These are phyloP conservation scores for Chymomyza caudatula DNA, from an alignment of 2,888 invertebrate genomes.

Conservation along the genomic window DNA sequence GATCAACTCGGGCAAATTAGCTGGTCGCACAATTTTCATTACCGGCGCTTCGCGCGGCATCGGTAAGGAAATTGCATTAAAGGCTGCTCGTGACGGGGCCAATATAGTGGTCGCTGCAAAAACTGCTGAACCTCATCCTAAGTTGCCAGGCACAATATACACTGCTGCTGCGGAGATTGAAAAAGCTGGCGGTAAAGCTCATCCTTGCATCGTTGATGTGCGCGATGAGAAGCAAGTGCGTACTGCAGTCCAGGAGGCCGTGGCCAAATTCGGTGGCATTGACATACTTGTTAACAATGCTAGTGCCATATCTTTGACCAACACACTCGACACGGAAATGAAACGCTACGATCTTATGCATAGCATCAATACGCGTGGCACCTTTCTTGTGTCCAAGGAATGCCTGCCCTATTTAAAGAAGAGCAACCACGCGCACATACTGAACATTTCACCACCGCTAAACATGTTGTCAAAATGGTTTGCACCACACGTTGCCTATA, in stretches of 20 bases:
- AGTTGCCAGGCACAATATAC: conserved; percentile 87
- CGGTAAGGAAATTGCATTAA: conserved; percentile 94
- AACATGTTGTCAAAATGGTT: conserved; percentile 94
- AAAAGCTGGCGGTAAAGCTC: conserved; percentile 85
- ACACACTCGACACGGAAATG: conserved; percentile 92
- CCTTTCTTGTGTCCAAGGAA: conserved; percentile 94
- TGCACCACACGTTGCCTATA: conserved; percentile 94
- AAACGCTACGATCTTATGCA: conserved; percentile 98
- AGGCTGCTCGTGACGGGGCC: conserved; percentile 92
- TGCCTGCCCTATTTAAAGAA: conserved; percentile 93
- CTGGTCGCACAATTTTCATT: conserved; percentile 95
- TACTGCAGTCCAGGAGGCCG: conserved; percentile 83
- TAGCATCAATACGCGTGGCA: conserved; percentile 94
- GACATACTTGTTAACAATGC: conserved; percentile 98
- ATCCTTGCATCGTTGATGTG: conserved; percentile 91
- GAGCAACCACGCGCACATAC: conserved; percentile 93
- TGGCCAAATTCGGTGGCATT: conserved; percentile 93
- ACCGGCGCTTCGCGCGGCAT: conserved; percentile 98
- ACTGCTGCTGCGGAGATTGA: conserved; percentile 92
- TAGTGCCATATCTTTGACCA: conserved; percentile 92
- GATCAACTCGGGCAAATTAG: conserved; percentile 79
- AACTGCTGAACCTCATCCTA: conserved; percentile 87
- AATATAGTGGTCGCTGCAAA: conserved; percentile 93
- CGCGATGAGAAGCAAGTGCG: conserved; percentile 85
- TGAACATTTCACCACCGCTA: conserved; percentile 96